These are phyloP conservation scores for Bergia puertoricense DNA, from an alignment of 92 coral and sea anemone genomes.

Conservation along the genomic window DNA sequence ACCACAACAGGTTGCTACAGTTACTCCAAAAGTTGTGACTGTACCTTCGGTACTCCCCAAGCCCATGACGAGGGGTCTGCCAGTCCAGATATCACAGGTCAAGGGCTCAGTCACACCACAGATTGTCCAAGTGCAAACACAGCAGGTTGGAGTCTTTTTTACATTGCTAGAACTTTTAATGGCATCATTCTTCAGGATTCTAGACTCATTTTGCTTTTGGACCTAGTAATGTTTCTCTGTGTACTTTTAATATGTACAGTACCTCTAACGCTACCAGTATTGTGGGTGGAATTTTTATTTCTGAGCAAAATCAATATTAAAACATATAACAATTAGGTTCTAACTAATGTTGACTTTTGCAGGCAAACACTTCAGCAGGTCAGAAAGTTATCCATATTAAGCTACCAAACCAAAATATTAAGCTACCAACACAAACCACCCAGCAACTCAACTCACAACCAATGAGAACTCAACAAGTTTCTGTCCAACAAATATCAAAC, in stretches of 20 bases:
- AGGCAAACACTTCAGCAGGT: slow-evolving; percentile 24
- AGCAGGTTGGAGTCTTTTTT: slow-evolving; percentile 11
- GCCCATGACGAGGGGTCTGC: slow-evolving; percentile 1
- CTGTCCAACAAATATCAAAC: not conserved
- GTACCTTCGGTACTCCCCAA: slow-evolving; percentile 13
- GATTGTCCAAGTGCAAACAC: slow-evolving; percentile 32
- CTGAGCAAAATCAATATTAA: too few species aligned
- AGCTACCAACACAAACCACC: not conserved
- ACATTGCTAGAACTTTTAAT: too few species aligned
- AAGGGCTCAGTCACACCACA: slow-evolving; percentile 38
- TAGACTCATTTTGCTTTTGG: too few species aligned
- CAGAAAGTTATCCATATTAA: slow-evolving; percentile 36
- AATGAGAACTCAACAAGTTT: not conserved
- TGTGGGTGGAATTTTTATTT: too few species aligned
- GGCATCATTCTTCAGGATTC: too few species aligned
- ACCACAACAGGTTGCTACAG: slow-evolving; percentile 30
- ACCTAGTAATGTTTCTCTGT: too few species aligned
- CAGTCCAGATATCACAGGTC: slow-evolving; percentile 6
- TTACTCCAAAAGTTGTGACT: slow-evolving; percentile 29
- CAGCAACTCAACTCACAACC: slow-evolving; percentile 36
- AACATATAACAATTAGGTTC: too few species aligned
- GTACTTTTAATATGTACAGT: too few species aligned
- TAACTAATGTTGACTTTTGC: not conserved
- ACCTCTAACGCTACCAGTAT: too few species aligned
- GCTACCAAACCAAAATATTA: not conserved